phyloP scores from a whole-genome alignment of 2,113 vertebrate species.

The Sturnus vulgaris region DNA sequence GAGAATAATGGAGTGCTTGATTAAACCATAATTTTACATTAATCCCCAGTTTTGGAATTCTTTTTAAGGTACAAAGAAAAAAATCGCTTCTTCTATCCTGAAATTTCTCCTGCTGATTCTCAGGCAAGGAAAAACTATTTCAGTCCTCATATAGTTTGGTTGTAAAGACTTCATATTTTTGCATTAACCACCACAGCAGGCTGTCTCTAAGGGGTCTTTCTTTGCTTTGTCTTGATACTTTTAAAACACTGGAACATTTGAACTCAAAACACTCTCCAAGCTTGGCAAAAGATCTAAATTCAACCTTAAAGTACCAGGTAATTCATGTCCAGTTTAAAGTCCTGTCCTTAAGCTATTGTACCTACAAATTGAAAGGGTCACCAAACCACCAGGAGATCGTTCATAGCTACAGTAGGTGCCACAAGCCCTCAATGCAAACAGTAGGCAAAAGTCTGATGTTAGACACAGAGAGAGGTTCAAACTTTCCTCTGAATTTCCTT shows the following conservation, averaged over 20 bases:
- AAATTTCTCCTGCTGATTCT: slow-evolving; percentile 6
- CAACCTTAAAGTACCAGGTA: slow-evolving; percentile 21
- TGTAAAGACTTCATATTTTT: slow-evolving; percentile 26
- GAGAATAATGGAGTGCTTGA: not conserved
- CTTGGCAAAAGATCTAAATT: slow-evolving; percentile 48
- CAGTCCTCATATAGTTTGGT: not conserved
- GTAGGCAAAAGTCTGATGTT: slow-evolving; percentile 45
- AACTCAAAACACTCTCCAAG: slow-evolving; percentile 3
- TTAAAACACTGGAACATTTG: slow-evolving; percentile 56
- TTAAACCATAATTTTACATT: not conserved
- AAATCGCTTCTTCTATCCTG: not conserved
- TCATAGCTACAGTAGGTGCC: slow-evolving; percentile 6
- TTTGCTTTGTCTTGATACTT: slow-evolving; percentile 17
- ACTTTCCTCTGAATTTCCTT: slow-evolving; percentile 49
- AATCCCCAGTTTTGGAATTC: not conserved
- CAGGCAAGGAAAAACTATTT: slow-evolving; percentile 1
- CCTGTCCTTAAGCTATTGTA: slow-evolving; percentile 44
- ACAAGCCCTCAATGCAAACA: slow-evolving; percentile 27
- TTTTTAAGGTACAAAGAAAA: not conserved
- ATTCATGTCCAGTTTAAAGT: slow-evolving; percentile 50
- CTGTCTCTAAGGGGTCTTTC: not conserved
- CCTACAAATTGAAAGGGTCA: slow-evolving; percentile 53
- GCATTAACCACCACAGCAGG: not conserved
- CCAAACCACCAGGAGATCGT: slow-evolving; percentile 24
- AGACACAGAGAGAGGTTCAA: slow-evolving; percentile 40